Evolutionary conservation across 2,113 vertebrate species (phyloP).

Genomic region (Merops nubicus): DNA sequence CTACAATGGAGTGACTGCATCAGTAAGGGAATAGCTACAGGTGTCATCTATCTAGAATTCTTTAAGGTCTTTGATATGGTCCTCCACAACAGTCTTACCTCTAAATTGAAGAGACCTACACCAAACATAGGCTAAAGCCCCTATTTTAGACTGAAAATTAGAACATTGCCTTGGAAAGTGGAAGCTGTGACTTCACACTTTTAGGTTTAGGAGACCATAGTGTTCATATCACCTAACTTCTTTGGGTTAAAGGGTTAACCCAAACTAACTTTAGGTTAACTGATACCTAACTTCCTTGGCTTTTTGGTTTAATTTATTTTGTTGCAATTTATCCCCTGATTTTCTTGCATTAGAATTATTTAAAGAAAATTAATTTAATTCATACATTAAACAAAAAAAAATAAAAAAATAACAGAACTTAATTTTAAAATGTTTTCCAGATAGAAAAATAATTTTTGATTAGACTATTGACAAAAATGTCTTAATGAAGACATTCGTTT

Average conservation of each 20-base stretch:
- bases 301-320: too few species aligned
- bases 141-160: background rate
- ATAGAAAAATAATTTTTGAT: background rate
- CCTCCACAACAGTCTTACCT: background rate
- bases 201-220: fast-evolving
- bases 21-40: background rate
- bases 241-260: background rate
- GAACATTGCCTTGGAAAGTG: background rate
- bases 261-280: too few species aligned
- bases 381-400: background rate
- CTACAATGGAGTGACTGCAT: background rate
- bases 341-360: background rate
- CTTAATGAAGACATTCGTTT: background rate
- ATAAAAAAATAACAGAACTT: background rate
- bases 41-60: background rate
- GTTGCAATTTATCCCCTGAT: background rate
- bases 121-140: background rate
- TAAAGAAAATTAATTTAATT: background rate
- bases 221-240: background rate
- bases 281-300: too few species aligned
- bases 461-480: background rate
- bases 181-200: background rate
- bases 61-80: background rate
- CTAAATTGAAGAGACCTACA: background rate
- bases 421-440: background rate